These are phyloP conservation scores for Sinocyclocheilus anshuiensis DNA, from an alignment of 2,113 vertebrate species.

Conservation along the genomic window DNA sequence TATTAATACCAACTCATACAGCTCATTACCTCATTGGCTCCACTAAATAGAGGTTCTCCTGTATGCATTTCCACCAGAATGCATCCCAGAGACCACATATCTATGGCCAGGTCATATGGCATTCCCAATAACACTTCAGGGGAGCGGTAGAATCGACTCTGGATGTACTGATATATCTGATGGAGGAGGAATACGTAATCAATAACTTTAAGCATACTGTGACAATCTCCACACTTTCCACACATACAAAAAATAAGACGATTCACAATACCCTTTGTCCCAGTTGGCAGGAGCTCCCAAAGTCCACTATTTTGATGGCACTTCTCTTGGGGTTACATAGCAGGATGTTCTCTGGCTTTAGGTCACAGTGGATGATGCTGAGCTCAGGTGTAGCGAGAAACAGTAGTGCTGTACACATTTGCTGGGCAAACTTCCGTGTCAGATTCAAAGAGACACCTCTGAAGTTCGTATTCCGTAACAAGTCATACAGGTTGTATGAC, in stretches of 20 bases:
- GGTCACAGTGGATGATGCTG: constrained; percentile 99
- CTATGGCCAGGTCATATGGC: constrained; percentile 98
- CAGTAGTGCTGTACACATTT: constrained; percentile 98
- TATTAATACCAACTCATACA: not conserved
- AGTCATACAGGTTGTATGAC: constrained; percentile 97
- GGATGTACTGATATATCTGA: constrained; percentile 99
- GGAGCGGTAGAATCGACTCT: constrained; percentile 98
- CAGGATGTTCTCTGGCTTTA: constrained; percentile 98
- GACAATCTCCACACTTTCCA: no score
- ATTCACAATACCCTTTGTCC: constrained; percentile 88
- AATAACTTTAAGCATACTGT: not conserved
- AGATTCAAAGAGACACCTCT: constrained; percentile 97
- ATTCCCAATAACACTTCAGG: constrained; percentile 99
- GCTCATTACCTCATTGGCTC: constrained; percentile 90
- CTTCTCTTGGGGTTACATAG: constrained; percentile 98
- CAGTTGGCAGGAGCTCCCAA: constrained; percentile 97
- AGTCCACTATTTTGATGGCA: constrained; percentile 99
- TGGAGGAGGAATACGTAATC: constrained; percentile 42
- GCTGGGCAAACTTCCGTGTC: constrained; percentile 97
- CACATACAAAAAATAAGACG: not conserved
- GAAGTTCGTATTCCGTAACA: constrained; percentile 98
- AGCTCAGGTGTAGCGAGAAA: constrained; percentile 98
- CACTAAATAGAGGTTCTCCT: constrained; percentile 81
- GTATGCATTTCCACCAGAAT: constrained; percentile 97
- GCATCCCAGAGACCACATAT: constrained; percentile 99